Percentiles rank a stretch among this genome's conserved stretches.
phyloP scores from a whole-genome alignment of 1,140 invertebrate species.

The Whitmania pigra region DNA sequence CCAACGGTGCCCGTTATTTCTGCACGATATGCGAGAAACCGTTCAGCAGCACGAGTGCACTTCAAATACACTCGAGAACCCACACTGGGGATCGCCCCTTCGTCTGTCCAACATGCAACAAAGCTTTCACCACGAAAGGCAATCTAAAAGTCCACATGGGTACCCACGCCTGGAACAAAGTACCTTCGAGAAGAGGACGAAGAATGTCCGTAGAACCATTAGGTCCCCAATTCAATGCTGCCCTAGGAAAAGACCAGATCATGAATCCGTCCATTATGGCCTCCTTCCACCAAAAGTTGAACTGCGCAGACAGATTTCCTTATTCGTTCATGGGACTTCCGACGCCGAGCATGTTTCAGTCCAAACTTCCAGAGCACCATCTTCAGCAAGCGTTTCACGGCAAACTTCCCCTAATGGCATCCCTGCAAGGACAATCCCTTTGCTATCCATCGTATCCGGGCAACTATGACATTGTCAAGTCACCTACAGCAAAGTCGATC shows the following conservation, averaged over 20 bases:
- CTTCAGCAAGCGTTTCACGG: too few species aligned
- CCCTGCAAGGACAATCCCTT: too few species aligned
- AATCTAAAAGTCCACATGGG: conserved; percentile 98
- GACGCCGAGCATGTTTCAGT: background rate
- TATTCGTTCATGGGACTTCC: conserved; percentile 2
- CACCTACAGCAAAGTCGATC: background rate
- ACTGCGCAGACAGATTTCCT: background rate
- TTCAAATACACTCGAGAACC: conserved; percentile 93
- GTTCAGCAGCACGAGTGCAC: conserved; percentile 85
- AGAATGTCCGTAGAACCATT: conserved; percentile 74
- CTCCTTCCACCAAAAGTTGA: background rate
- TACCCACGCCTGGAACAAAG: conserved; percentile 86
- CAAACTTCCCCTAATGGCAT: too few species aligned
- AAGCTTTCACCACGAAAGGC: conserved; percentile 89
- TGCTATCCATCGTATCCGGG: too few species aligned
- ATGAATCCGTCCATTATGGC: background rate
- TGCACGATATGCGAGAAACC: conserved; percentile 93
- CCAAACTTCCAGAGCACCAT: too few species aligned
- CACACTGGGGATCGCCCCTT: conserved; percentile 96
- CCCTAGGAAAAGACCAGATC: background rate
- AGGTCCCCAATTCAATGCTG: background rate
- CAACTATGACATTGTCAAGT: too few species aligned
- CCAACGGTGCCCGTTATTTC: conserved; percentile 51
- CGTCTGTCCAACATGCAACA: conserved; percentile 59
- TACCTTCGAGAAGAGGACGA: conserved; percentile 75